Base-by-base conservation (phyloP, 92 coral and sea anemone genomes). In the Epizoanthus ramosus region DNA sequence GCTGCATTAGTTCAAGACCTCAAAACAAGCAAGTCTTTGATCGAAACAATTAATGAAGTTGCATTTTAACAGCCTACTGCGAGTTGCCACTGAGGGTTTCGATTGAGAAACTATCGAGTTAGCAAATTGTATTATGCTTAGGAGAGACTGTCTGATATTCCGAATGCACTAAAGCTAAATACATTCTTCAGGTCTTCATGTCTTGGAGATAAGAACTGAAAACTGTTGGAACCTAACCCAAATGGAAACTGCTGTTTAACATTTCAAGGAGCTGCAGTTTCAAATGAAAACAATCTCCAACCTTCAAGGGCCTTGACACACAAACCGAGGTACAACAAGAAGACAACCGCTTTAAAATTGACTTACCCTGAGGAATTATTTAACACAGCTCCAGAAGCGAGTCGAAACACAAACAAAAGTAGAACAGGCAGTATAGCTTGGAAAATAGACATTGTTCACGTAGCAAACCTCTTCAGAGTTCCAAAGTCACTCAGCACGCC, bases 401-500 rank as follows among this genome's bases (percentile, higher is more conserved):
- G 72, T 16, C 39, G 35, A 28, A 41, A 25, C 23, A 4, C 72
- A 15, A 33, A 5, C 5, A 67, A 8, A 9, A 67, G 22, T 14
- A 33, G 10, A 4, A 67, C 35, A 67, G 22, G 7, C 8, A 67
- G 47, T 41, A 77, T 22, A 39, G 25, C 39, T 14, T 77, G 71
- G 2, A 23, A 7, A 39, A 47, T 16, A 57, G 63, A 50, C 71
- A 77, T 60, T 41, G 39, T 41, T 61, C 17, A 25, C 64, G n/a
- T 41, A 68, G 63, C 15, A 13, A 61, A 77, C 0, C 24, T 22
- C 13, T 61, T 23, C 70, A 63, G 57, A 43, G 82, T 77, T 43
- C 70, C 53, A 61, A 77, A 77, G 82, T 77, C 82, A 60, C 82
- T 5, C 82, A 77, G 59, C 82, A 77, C 59, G 82, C 33, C 52